These are phyloP conservation scores for Diachasmimorpha longicaudata DNA, from an alignment of 1,140 invertebrate species.

Conservation along the genomic window DNA sequence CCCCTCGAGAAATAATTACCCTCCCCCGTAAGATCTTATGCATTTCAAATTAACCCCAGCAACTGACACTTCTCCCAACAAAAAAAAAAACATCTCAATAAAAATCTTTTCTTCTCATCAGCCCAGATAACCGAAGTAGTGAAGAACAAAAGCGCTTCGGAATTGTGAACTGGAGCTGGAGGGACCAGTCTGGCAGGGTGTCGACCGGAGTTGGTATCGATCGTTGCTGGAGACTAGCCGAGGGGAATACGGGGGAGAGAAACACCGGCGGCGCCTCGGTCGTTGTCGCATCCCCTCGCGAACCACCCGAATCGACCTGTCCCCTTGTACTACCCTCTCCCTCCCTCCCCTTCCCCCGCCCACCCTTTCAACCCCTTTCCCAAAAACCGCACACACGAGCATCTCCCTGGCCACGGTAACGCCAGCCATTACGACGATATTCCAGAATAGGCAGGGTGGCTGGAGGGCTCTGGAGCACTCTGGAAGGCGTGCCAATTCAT, in stretches of 20 bases:
- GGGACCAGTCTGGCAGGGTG: slow-evolving; percentile 12
- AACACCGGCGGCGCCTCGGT: slow-evolving; percentile 12
- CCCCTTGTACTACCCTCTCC: slow-evolving; percentile 21
- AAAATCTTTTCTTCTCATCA: no score
- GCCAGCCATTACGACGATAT: slow-evolving; percentile 9
- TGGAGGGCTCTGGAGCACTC: neutral
- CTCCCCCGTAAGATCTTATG: no score
- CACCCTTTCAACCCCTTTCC: no score
- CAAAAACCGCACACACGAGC: slow-evolving; percentile 27
- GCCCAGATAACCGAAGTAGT: neutral
- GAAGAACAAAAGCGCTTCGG: neutral
- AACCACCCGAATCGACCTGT: slow-evolving; percentile 40
- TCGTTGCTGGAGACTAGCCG: slow-evolving; percentile 26
- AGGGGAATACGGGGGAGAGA: slow-evolving; percentile 1
- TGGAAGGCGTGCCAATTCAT: slow-evolving; percentile 38
- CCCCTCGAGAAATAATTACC: no score
- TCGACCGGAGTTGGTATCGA: slow-evolving; percentile 42
- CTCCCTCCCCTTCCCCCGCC: no score
- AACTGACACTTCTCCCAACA: no score
- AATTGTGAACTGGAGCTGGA: neutral
- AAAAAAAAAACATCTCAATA: no score
- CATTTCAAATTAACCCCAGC: no score
- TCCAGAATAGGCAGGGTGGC: slow-evolving; percentile 8
- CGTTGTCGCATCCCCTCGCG: slow-evolving; percentile 23
- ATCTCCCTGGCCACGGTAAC: slow-evolving; percentile 29